These are phyloP conservation scores for Leptogaster cylindrica DNA, from an alignment of 2,888 invertebrate species.

Conservation along the genomic window DNA sequence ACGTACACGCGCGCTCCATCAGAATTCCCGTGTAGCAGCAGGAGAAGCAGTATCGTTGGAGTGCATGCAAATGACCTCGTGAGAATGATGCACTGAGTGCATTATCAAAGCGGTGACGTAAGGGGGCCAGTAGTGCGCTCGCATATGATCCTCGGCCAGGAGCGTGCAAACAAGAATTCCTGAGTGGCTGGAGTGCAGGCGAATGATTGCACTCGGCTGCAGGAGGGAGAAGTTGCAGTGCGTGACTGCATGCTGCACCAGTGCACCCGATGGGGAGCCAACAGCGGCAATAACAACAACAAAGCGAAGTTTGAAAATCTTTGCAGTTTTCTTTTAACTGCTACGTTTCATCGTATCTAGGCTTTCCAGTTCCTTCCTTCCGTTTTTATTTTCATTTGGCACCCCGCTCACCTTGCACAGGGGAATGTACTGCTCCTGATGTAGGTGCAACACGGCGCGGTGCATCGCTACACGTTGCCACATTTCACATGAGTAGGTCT, in stretches of 20 bases:
- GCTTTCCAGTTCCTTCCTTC: conserved; percentile 35
- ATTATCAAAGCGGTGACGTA: conserved; percentile 32
- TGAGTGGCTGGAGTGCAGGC: not conserved
- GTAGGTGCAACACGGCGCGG: too few relatives aligned
- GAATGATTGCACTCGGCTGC: too few relatives aligned
- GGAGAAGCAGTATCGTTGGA: conserved; percentile 1
- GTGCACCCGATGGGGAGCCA: not conserved
- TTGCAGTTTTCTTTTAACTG: not conserved
- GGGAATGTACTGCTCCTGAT: too few relatives aligned
- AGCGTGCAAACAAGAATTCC: not conserved
- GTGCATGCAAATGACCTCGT: conserved; percentile 40
- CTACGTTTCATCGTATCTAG: too few relatives aligned
- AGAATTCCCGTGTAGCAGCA: conserved; percentile 9
- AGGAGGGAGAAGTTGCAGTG: not conserved
- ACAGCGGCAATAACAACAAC: not conserved
- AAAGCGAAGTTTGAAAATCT: not conserved
- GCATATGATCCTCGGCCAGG: not conserved
- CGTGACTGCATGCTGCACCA: not conserved
- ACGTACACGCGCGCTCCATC: conserved; percentile 9
- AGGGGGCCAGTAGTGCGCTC: conserved; percentile 36
- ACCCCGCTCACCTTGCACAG: not conserved
- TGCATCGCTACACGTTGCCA: too few relatives aligned
- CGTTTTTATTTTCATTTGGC: conserved; percentile 20
- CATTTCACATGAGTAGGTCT: too few relatives aligned
- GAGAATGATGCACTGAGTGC: conserved; percentile 33